Base-by-base conservation (phyloP, 2,113 vertebrate species). In the Xenus cinereus region DNA sequence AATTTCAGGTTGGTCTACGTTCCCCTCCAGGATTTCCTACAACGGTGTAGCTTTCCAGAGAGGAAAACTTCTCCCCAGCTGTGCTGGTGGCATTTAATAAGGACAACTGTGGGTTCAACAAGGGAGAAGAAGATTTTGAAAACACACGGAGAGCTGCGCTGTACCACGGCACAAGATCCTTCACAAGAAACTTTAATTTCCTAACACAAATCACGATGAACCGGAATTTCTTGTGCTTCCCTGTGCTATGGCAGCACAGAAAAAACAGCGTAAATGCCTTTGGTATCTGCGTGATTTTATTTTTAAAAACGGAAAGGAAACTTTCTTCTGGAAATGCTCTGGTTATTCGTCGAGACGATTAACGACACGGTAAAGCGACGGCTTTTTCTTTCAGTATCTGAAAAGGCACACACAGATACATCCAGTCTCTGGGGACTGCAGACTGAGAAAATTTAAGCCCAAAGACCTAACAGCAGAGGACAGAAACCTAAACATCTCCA, bases 1-100 rank as follows among this genome's bases (percentile, higher is more conserved):
- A 9, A 6, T n/a, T 53, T 43, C 13, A 5, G 2, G 8, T 14
- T 12, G 43, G 13, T 53, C 35, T 60, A 45, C 0, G 1, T 12
- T 62, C 48, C 26, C 41, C 46, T 54, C 2, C 0, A 35, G 20
- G 26, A 62, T 12, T 11, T 50, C 68, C 56, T 9, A 13, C 15
- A 12, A 19, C 3, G 21, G 41, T 1, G 3, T 0, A 15, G 35
- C 54, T 30, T 57, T 51, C 54, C 54, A 37, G 62, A 35, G 59
- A 23, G 41, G 54, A 17, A 17, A 17, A 48, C 46, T 37, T 56
- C 60, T 48, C 24, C 30, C 57, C 59, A 32, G 46, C 28, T 4
- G 23, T 21, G 60, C 46, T 12, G 30, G 26, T 16, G 21, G 37
- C 32, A 21, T 10, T 74, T 32, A 10, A 16, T 7, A 20, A 56